Percentiles rank a stretch among this genome's conserved stretches.
These are phyloP conservation scores for Dysmachus trigonus DNA, from an alignment of 2,888 invertebrate genomes.

Conservation along the genomic window DNA sequence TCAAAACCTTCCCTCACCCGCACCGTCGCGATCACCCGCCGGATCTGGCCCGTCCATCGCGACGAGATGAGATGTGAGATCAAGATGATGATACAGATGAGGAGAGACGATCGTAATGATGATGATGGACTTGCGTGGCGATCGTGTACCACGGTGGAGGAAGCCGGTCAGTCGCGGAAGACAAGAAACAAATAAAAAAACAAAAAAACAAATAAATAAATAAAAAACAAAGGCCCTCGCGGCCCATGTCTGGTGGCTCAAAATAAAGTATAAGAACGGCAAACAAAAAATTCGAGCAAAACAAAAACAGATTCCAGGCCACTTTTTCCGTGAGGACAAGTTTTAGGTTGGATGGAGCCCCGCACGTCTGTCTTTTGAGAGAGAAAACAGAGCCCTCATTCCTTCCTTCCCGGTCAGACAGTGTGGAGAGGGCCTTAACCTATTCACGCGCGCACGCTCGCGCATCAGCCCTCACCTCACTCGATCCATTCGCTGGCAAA, in stretches of 20 bases:
- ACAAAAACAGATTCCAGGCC: conserved; percentile 41
- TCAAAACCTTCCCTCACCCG: no score
- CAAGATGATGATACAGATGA: conserved; percentile 41
- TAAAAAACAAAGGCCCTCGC: background rate
- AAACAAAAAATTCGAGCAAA: background rate
- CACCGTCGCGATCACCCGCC: no score
- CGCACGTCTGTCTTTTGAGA: background rate
- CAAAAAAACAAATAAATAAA: background rate
- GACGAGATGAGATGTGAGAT: conserved; percentile 40
- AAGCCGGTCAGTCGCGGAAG: background rate
- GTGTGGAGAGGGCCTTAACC: conserved; percentile 28
- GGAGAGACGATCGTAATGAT: conserved; percentile 43
- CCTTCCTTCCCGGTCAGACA: background rate
- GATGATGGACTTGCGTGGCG: conserved; percentile 44
- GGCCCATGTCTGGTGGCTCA: background rate
- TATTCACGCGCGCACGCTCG: background rate
- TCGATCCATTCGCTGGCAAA: background rate
- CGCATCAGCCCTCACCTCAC: background rate
- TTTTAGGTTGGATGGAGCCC: conserved; percentile 39
- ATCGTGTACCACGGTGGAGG: conserved; percentile 26
- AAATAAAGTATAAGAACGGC: background rate
- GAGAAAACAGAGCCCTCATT: background rate
- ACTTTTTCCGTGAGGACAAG: conserved; percentile 41
- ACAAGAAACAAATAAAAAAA: background rate
- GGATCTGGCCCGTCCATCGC: background rate